Evolutionary conservation across 2,888 invertebrate genomes (phyloP), one percentile per base, ranked within the genome.

Genomic region (Clunio marinus): DNA sequence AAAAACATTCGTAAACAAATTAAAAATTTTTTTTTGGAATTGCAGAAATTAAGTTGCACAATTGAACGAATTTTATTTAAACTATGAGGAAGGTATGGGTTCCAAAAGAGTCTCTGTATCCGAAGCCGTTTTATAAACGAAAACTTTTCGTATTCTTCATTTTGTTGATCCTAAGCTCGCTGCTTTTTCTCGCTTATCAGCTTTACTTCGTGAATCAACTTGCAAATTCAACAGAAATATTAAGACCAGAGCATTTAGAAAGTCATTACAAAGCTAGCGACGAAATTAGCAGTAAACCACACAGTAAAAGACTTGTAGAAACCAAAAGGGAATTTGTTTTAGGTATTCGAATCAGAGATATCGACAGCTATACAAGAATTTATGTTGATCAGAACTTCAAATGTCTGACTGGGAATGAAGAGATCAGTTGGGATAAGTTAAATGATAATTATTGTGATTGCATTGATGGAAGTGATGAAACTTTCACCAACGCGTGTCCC

Each of bases 361-460:
- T 66, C 13, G 66, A 66, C 25, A 7, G 24, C 22, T 66, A 66
- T 20, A 45, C 45, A 13, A 45, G 20, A 32, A 25, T 25, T 5
- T 66, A 24, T 35, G 1, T 20, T 7, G 79, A 68, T 1, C 74
- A 76, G 22, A 72, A 70, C 20, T 99, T 98, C 80, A 85, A 85
- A 57, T 99, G 99, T 79, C 84, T 98, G 70, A 95, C 97, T 82
- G 93, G 93, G 51, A 88, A 88, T 71, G 83, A 84, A 73, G 85
- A 85, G 2, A 88, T 98, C 75, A 89, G 91, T n/a, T 92, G 70
- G 68, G 69, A 62, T 10, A 72, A 77, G 70, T 70, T 79, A 20
- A 66, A 71, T 35, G 70, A 96, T 75, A 92, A 96, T 80, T 96
- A 89, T 77, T 96, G 96, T 81, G 96, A 96, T 79, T 96, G 96